These are phyloP conservation scores for Ptyas mucosa DNA, from an alignment of 2,113 vertebrate species.

Conservation along the genomic window DNA sequence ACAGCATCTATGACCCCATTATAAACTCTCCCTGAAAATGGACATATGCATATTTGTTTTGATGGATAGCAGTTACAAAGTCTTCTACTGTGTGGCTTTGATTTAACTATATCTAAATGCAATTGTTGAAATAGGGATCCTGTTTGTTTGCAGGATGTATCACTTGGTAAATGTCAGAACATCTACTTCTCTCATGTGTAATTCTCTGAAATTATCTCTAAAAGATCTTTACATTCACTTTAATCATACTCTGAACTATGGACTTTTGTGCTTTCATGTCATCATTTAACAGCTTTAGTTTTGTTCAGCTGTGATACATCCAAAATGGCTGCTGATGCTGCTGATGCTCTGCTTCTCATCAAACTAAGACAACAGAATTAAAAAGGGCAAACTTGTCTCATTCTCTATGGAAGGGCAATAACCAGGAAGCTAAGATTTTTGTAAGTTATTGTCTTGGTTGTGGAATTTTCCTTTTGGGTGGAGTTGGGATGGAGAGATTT, in stretches of 20 bases:
- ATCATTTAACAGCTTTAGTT: neutral
- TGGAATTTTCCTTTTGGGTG: neutral
- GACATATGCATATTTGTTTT: neutral
- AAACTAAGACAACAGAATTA: neutral
- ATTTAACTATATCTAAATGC: neutral
- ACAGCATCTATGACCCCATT: neutral
- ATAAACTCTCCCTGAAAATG: neutral
- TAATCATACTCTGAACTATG: neutral
- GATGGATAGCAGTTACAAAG: neutral
- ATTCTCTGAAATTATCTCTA: neutral
- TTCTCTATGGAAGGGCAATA: neutral
- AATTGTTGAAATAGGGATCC: neutral
- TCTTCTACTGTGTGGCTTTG: neutral
- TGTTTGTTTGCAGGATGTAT: neutral
- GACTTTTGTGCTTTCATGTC: neutral
- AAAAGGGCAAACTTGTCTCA: neutral
- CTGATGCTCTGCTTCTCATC: neutral
- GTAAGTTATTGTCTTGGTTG: neutral
- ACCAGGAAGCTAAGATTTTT: neutral
- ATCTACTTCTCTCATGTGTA: neutral
- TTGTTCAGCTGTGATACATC: neutral
- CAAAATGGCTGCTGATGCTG: neutral
- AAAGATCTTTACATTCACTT: neutral
- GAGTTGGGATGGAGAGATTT: neutral
- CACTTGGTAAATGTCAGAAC: neutral